These are phyloP conservation scores for Psittacula cyanocephala DNA, from an alignment of 2,113 vertebrate genomes.

Conservation along the genomic window DNA sequence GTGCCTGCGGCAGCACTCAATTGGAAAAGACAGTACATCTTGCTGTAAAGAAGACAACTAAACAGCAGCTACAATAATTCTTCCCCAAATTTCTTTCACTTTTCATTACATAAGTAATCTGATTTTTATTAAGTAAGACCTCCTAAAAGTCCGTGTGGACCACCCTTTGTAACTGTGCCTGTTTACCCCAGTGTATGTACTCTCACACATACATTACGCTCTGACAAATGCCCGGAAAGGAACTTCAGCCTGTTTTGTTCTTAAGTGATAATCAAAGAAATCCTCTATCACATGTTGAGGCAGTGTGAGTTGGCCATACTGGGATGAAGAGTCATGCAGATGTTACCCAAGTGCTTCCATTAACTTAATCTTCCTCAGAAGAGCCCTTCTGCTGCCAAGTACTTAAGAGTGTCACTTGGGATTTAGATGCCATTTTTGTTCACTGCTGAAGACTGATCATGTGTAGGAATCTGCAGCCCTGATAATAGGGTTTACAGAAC, in stretches of 20 bases:
- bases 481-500: conserved; percentile 63
- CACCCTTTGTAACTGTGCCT: not conserved
- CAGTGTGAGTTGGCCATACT: conserved; percentile 64
- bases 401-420: conserved; percentile 69
- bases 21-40: conserved; percentile 3
- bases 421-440: conserved; percentile 73
- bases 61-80: conserved; percentile 39
- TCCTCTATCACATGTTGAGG: conserved; percentile 62
- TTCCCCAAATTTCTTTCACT: not conserved
- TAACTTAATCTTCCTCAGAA: conserved; percentile 77
- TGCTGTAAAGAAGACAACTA: conserved; percentile 54
- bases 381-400: conserved; percentile 72
- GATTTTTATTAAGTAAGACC: conserved; percentile 22
- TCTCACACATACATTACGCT: not conserved
- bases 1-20: not conserved
- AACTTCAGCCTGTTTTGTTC: conserved; percentile 65
- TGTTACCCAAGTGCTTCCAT: conserved; percentile 73
- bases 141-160: not conserved
- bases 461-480: conserved; percentile 66
- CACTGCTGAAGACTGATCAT: conserved; percentile 61
- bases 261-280: conserved; percentile 68
- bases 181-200: not conserved
- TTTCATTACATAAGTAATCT: conserved; percentile 44
- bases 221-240: not conserved
- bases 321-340: conserved; percentile 63